phyloP scores from a whole-genome alignment of 2,797 vertebrate species.

The Calcarius lapponicus region DNA sequence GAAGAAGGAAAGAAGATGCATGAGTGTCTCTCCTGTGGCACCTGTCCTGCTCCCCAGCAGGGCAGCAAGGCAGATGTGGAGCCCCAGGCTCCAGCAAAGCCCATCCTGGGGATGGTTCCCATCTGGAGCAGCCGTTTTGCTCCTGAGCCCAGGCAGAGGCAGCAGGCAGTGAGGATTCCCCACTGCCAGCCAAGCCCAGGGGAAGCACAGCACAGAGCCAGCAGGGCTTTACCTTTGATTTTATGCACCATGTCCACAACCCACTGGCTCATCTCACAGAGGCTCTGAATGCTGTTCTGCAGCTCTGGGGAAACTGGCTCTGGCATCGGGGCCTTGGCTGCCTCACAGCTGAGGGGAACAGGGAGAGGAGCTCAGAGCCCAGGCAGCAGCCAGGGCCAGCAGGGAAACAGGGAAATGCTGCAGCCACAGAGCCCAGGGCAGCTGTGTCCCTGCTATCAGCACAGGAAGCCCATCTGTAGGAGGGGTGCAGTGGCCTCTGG shows the following conservation, averaged over 20 bases:
- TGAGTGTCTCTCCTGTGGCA: neutral
- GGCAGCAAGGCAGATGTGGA: neutral
- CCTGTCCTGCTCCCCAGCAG: neutral
- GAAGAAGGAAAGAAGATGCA: neutral
- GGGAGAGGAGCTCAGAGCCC: neutral
- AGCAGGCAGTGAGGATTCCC: neutral
- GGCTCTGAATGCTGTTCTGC: neutral
- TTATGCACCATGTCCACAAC: fast-evolving
- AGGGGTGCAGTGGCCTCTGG: neutral
- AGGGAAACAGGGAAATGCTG: neutral
- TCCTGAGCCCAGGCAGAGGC: neutral
- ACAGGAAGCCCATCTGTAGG: neutral
- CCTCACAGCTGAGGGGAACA: neutral
- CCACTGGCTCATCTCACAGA: neutral
- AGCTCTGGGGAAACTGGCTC: neutral
- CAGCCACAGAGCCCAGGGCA: neutral
- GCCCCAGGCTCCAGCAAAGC: neutral
- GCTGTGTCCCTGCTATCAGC: neutral
- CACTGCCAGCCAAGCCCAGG: fast-evolving
- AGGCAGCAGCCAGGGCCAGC: neutral
- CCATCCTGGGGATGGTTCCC: fast-evolving
- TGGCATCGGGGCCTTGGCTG: fast-evolving
- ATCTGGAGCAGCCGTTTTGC: neutral
- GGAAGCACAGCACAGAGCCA: neutral
- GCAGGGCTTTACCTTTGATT: slow-evolving; percentile 27